Evolutionary conservation across 2,888 invertebrate species (phyloP).

Genomic region (Meloe dianella): DNA sequence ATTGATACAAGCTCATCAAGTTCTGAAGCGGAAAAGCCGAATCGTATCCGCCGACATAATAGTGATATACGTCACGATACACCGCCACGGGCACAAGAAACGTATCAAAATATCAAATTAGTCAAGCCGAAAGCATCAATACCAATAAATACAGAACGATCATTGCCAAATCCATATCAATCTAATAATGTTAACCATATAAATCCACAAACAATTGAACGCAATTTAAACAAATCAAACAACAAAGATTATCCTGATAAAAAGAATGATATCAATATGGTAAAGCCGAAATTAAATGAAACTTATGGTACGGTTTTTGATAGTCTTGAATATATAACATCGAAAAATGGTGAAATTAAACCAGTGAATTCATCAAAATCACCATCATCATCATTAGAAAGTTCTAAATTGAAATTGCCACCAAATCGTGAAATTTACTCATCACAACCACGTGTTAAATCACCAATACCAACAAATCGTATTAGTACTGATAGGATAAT

Average conservation of each 20-base stretch:
- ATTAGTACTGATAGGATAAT: conserved; percentile 57
- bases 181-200: conserved; percentile 28
- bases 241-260: conserved; percentile 28
- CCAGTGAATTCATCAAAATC: conserved; percentile 19
- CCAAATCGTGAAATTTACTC: conserved; percentile 54
- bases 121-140: conserved; percentile 57
- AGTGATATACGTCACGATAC: conserved; percentile 42
- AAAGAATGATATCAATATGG: conserved; percentile 12
- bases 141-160: conserved; percentile 55
- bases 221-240: conserved; percentile 26
- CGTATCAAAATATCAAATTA: conserved; percentile 51
- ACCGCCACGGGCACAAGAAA: conserved; percentile 52
- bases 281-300: conserved; percentile 41
- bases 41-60: conserved; percentile 21
- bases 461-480: conserved; percentile 55
- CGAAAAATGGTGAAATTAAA: conserved; percentile 25
- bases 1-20: conserved; percentile 57
- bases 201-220: conserved; percentile 38
- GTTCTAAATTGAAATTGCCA: conserved; percentile 53
- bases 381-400: conserved; percentile 50
- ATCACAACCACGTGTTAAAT: conserved; percentile 54
- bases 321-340: conserved; percentile 37
- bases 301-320: conserved; percentile 55
- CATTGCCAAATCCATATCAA: conserved; percentile 56
- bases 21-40: conserved; percentile 53